Conservation (phyloP, 2,888 invertebrate genomes). For the Megaustenia siamemsis region DNA sequence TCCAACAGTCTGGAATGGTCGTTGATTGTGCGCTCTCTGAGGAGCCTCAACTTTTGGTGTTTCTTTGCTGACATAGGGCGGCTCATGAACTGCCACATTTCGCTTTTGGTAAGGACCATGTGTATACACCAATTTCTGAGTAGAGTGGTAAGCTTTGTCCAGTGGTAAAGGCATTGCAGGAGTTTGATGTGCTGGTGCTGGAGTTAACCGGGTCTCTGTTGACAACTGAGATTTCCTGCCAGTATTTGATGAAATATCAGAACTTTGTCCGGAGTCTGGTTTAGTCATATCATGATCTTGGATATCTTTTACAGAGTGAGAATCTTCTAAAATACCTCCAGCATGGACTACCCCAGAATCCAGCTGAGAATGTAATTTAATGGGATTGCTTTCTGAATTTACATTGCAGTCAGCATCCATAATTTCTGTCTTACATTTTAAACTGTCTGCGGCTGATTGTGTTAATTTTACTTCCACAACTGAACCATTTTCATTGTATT, state of each 20-base stretch:
- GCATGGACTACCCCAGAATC: neutral
- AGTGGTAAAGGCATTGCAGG: neutral
- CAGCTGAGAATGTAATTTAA: neutral
- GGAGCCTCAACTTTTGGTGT: constrained; percentile 13
- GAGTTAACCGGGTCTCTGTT: neutral
- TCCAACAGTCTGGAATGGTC: constrained; percentile 50
- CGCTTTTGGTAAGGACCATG: constrained; percentile 43
- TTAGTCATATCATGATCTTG: constrained; percentile 1
- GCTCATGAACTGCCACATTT: constrained; percentile 37
- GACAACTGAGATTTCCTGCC: neutral
- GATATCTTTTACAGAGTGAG: neutral
- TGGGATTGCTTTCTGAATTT: neutral
- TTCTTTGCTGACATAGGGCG: constrained; percentile 22
- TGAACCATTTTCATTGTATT: neutral
- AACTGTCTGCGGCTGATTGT: neutral
- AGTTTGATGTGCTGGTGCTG: constrained; percentile 35
- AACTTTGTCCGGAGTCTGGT: neutral
- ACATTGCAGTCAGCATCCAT: neutral
- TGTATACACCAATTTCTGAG: neutral
- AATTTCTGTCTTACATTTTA: constrained; percentile 30
- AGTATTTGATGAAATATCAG: neutral
- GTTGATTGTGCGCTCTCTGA: constrained; percentile 45
- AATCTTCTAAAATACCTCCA: neutral
- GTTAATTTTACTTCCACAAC: neutral
- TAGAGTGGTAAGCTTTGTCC: constrained; percentile 11